Conservation (phyloP, 2,113 vertebrate genomes). For the Climacteris rufus region DNA sequence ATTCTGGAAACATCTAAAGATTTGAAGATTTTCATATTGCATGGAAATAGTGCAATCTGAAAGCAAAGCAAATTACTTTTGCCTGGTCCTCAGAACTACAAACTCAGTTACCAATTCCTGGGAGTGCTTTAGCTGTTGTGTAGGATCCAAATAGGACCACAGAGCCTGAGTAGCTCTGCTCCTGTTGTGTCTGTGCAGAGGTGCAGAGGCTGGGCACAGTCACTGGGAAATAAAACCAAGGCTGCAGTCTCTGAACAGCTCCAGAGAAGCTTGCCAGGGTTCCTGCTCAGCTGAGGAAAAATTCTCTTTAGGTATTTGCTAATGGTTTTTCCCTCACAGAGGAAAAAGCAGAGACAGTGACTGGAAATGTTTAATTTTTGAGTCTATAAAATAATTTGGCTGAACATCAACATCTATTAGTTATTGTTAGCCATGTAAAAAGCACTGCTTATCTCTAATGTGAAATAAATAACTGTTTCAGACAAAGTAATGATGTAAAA, state of each 20-base stretch:
- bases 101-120: not conserved
- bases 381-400: not conserved
- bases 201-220: not conserved
- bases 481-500: not conserved
- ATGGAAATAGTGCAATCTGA: not conserved
- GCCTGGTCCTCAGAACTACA: not conserved
- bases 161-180: not conserved
- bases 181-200: not conserved
- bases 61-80: not conserved
- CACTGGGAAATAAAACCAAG: not conserved
- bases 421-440: not conserved
- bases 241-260: not conserved
- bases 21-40: not conserved
- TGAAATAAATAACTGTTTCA: not conserved
- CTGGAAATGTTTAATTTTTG: not conserved
- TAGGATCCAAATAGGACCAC: not conserved
- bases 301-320: not conserved
- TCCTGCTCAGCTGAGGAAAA: not conserved
- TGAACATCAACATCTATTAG: not conserved
- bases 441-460: not conserved
- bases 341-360: not conserved
- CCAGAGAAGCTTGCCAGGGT: not conserved
- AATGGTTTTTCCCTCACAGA: fast-evolving
- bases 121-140: not conserved
- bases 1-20: not conserved